Evolutionary conservation across 2,113 vertebrate genomes (phyloP), one percentile per base, ranked within the genome.

Genomic region (Rallus limicola): DNA sequence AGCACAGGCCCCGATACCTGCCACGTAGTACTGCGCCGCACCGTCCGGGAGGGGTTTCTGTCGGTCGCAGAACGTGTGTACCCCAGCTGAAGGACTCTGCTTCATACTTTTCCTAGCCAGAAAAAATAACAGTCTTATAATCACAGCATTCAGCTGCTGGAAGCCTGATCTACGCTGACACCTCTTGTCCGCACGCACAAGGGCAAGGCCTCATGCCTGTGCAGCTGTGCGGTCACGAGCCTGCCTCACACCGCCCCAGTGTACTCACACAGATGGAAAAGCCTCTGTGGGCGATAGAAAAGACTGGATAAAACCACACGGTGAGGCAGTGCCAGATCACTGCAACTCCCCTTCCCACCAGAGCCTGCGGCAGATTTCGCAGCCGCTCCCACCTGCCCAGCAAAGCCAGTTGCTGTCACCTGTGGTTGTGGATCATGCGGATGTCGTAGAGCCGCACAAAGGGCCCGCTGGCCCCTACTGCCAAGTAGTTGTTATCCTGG

Each of bases 361-460:
- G 23, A 40, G 56, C 68, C 69, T 19, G 3, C 64, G 8, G 2
- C 34, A 62, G 63, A 21, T 7, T 7, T n/a, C 74, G 6, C 55
- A 1, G 11, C 9, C 25, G 10, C 56, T 64, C 80, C 1, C 0
- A 0, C 0, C 10, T 38, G 77, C 56, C 42, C 40, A 38, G 21
- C 6, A 7, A 6, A 25, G 28, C 2, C 64, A 8, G 52, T 1
- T 1, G 29, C 53, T 56, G 13, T 92, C 53, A 99, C 99, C 99
- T 99, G 98, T 99, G 99, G 96, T 99, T 99, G 96, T 99, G 99
- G 97, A 99, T 99, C 99, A 99, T 99, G 86, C 99, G 98, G 65
- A 99, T 99, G 97, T 99, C 99, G 10, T 99, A 99, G 64, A 99
- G 99, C 31, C 99, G 98, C 71, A 99, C 99, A 4, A 99, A 99